Evolutionary conservation across 1,140 invertebrate genomes (phyloP).

Genomic region (Trichoplusia ni): DNA sequence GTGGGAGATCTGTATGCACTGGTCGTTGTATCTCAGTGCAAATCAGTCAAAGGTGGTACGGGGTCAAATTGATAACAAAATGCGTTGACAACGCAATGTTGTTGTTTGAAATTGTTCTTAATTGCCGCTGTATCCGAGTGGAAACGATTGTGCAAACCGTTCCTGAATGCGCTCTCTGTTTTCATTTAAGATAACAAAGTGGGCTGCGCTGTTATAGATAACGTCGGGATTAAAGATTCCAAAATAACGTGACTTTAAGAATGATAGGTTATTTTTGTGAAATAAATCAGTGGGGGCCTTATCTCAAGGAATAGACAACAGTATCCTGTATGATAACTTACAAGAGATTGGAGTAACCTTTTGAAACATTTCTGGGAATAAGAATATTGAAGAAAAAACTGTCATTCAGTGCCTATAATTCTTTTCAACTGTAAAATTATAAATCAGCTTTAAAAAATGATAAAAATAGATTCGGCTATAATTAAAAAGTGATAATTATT

Average conservation of each 20-base stretch:
- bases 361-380: too few species aligned
- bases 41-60: conserved; percentile 64
- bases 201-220: neutral
- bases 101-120: conserved; percentile 48
- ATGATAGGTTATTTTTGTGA: neutral
- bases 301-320: too few species aligned
- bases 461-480: too few species aligned
- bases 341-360: too few species aligned
- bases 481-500: neutral
- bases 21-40: conserved; percentile 51
- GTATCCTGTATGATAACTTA: too few species aligned
- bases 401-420: too few species aligned
- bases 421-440: too few species aligned
- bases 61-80: conserved; percentile 62
- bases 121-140: conserved; percentile 50
- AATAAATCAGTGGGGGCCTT: too few species aligned
- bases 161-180: conserved; percentile 4
- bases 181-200: neutral
- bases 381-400: too few species aligned
- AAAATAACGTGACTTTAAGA: neutral
- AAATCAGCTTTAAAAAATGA: too few species aligned
- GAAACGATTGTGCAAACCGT: conserved; percentile 37
- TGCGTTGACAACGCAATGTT: conserved; percentile 53
- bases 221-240: neutral
- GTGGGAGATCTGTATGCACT: conserved; percentile 29